These are phyloP conservation scores for Cyprinodon tularosa DNA, from an alignment of 2,113 vertebrate genomes.

Conservation along the genomic window DNA sequence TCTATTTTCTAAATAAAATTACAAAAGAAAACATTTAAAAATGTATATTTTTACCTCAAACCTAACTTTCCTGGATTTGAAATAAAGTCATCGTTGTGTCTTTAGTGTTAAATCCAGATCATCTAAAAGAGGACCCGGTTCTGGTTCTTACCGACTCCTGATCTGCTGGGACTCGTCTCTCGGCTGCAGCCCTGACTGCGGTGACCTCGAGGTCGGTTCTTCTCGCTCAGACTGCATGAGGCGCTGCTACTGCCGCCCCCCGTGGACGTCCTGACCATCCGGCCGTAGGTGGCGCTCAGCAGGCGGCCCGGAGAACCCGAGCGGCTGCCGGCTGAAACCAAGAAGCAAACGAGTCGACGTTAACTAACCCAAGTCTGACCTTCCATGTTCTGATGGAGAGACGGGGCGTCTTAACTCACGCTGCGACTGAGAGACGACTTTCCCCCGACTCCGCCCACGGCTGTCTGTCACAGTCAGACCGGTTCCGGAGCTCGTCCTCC, in stretches of 20 bases:
- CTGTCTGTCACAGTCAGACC: slow-evolving; percentile 77
- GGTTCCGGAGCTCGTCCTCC: slow-evolving; percentile 70
- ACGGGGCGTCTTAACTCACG: slow-evolving; percentile 79
- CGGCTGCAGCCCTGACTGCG: slow-evolving; percentile 96
- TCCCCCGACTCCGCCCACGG: slow-evolving; percentile 89
- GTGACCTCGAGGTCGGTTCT: slow-evolving; percentile 85
- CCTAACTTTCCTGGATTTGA: background rate
- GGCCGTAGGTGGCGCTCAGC: slow-evolving; percentile 83
- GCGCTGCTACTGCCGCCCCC: slow-evolving; percentile 73
- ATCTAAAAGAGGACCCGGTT: background rate
- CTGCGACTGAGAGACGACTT: slow-evolving; percentile 92
- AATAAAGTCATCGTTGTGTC: background rate
- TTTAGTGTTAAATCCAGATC: background rate
- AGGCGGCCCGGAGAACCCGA: slow-evolving; percentile 94
- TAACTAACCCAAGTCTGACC: too few species aligned
- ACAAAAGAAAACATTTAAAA: too few species aligned
- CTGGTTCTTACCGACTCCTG: slow-evolving; percentile 83
- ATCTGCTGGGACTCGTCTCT: slow-evolving; percentile 90
- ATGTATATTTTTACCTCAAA: background rate
- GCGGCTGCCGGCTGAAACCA: slow-evolving; percentile 88
- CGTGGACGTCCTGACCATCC: slow-evolving; percentile 77
- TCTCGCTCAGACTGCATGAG: slow-evolving; percentile 72
- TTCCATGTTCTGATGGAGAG: background rate
- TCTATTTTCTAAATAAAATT: too few species aligned
- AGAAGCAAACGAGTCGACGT: background rate